Base-by-base conservation (phyloP, 1,140 invertebrate species). In the Lordiphosa stackelbergi region DNA sequence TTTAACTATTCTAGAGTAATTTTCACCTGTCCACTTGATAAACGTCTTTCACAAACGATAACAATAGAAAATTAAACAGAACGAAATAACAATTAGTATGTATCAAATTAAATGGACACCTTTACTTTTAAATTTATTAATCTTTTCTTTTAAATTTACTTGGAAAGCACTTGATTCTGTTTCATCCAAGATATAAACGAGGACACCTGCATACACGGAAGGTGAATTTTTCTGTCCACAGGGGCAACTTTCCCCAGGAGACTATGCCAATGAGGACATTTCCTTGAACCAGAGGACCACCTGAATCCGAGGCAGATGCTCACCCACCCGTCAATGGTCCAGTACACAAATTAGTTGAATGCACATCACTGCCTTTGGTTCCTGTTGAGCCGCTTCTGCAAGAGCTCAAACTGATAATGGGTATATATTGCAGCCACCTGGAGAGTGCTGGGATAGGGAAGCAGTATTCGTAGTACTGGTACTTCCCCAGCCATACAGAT, bases 181-280 rank as follows among this genome's bases (percentile, higher is more conserved):
- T 58, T 37, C 52, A 95, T 93, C 93, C 93, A 91, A 16, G 90
- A 85, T n/a, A 90, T 84, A 68, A 91, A 93, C 5, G 89, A 88
- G 1, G 91, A 90, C 0, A 94, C 92, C 74, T 91, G 90, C 0
- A 79, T 93, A 95, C 0, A 95, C 92, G 0, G 93, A 92, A 0
- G 94, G 94, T 0, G 91, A 91, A 19, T 91, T 91, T 51, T 72
- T 75, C 31, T 88, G 87, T 2, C 93, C 92, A 46, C 90, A 90
- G 0, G n/a, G 89, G 88, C 4, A 87, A 41, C 12, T 85, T 74
- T 2, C 88, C 88, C 89, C 89, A 90, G 0, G 89, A 89, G 1
- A 89, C 86, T 37, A 90, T 81, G 7, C 89, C 89, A 28, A 89
- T 68, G 5, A 89, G 47, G 37, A 73, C 66, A 11, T 77, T 77